Evolutionary conservation across 1,140 invertebrate species (phyloP).

Genomic region (Zophobas morio): DNA sequence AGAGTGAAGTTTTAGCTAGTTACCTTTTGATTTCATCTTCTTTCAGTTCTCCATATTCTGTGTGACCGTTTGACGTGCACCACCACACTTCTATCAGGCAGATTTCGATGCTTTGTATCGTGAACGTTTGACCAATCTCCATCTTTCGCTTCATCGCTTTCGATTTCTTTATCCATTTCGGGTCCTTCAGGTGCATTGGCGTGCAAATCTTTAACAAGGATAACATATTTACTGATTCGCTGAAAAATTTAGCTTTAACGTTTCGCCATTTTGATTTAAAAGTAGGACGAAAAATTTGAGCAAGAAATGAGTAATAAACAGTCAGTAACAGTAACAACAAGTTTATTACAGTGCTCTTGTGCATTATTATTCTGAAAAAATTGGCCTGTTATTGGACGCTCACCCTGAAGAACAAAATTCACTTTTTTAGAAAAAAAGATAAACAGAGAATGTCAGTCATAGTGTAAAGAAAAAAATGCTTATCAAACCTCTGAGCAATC

Average conservation of each 20-base stretch:
- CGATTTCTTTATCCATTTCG: conserved; percentile 83
- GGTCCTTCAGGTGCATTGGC: conserved; percentile 75
- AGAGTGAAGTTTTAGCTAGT: conserved; percentile 1
- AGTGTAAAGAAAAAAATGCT: too few relatives aligned
- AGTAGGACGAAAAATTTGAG: too few relatives aligned
- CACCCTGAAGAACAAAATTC: too few relatives aligned
- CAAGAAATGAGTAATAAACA: not conserved
- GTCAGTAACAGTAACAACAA: too few relatives aligned
- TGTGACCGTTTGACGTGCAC: conserved; percentile 57
- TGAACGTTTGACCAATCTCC: conserved; percentile 76
- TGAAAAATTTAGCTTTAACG: too few relatives aligned
- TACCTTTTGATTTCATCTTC: conserved; percentile 63
- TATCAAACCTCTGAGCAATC: too few relatives aligned
- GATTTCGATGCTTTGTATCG: conserved; percentile 73
- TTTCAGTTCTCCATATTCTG: conserved; percentile 55
- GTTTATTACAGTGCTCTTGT: too few relatives aligned
- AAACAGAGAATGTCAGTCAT: too few relatives aligned
- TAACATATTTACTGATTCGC: conserved; percentile 13
- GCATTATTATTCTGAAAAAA: too few relatives aligned
- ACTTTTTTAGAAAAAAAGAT: too few relatives aligned
- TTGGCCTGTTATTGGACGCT: too few relatives aligned
- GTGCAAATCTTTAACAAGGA: conserved; percentile 58
- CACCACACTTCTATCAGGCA: conserved; percentile 66
- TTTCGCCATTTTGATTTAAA: too few relatives aligned
- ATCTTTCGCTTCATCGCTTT: conserved; percentile 81